Evolutionary conservation across 2,888 invertebrate species (phyloP).

Genomic region (Serripes groenlandicus): DNA sequence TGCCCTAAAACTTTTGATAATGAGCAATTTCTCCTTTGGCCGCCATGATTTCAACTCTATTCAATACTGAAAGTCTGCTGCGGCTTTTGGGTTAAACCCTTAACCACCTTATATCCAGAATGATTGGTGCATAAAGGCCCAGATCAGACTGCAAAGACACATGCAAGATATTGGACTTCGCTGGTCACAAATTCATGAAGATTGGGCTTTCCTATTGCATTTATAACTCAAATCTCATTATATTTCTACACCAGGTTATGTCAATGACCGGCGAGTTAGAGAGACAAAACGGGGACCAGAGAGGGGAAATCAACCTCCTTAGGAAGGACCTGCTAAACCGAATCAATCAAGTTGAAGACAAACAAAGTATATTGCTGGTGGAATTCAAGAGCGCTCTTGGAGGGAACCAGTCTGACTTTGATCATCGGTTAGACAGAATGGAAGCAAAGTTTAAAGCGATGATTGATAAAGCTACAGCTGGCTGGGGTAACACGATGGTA

Average conservation of each 20-base stretch:
- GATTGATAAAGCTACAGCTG: constrained; percentile 78
- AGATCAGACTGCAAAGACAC: too few species aligned
- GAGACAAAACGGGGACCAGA: constrained; percentile 70
- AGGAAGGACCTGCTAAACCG: constrained; percentile 80
- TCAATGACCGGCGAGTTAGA: constrained; percentile 77
- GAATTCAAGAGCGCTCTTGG: constrained; percentile 77
- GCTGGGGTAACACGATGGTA: constrained; percentile 72
- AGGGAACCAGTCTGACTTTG: constrained; percentile 70
- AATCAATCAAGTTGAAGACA: constrained; percentile 79
- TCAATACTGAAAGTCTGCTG: too few species aligned
- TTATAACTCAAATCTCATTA: too few species aligned
- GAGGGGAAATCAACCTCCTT: constrained; percentile 77
- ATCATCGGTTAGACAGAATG: constrained; percentile 80
- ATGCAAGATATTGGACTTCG: too few species aligned
- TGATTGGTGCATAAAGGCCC: too few species aligned
- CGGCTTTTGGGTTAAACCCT: too few species aligned
- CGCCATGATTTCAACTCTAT: too few species aligned
- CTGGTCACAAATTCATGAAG: too few species aligned
- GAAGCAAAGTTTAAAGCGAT: constrained; percentile 78
- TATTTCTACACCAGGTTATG: constrained; percentile 16
- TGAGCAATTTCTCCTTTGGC: too few species aligned
- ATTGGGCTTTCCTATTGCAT: too few species aligned
- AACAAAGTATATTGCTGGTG: constrained; percentile 75
- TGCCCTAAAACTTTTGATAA: too few species aligned
- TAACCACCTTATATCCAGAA: too few species aligned